These are phyloP conservation scores for Dreissena rostriformis DNA, from an alignment of 1,140 invertebrate species.

Conservation along the genomic window DNA sequence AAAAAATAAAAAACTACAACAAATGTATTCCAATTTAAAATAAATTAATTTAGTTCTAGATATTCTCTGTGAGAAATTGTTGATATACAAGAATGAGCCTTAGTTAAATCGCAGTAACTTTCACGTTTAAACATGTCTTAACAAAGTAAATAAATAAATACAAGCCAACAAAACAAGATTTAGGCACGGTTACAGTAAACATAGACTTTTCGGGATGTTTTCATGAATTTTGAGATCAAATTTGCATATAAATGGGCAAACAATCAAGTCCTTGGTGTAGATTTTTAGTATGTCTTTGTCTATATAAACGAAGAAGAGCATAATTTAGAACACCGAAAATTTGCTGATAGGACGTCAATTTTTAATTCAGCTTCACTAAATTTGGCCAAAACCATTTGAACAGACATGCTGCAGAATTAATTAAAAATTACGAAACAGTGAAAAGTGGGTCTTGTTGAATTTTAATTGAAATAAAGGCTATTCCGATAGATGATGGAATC, in stretches of 20 bases:
- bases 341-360: background rate
- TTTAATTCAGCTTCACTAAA: background rate
- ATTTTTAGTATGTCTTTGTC: background rate
- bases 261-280: too few relatives aligned
- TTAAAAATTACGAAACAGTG: background rate
- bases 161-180: background rate
- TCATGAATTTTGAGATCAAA: background rate
- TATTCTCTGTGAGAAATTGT: too few relatives aligned
- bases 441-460: too few relatives aligned
- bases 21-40: too few relatives aligned
- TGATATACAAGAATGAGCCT: too few relatives aligned
- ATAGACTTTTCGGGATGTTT: background rate
- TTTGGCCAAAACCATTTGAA: constrained; percentile 18
- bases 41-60: too few relatives aligned
- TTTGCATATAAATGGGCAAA: background rate
- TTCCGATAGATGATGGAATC: too few relatives aligned
- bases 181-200: too few relatives aligned
- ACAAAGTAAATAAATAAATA: background rate
- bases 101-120: too few relatives aligned
- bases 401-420: constrained; percentile 8
- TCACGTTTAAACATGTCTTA: background rate
- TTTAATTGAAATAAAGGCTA: too few relatives aligned
- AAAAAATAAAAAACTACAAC: too few relatives aligned
- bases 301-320: background rate
- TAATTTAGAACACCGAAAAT: background rate